Conservation (phyloP, 2,113 vertebrate genomes). For the Callaeas wilsoni region DNA sequence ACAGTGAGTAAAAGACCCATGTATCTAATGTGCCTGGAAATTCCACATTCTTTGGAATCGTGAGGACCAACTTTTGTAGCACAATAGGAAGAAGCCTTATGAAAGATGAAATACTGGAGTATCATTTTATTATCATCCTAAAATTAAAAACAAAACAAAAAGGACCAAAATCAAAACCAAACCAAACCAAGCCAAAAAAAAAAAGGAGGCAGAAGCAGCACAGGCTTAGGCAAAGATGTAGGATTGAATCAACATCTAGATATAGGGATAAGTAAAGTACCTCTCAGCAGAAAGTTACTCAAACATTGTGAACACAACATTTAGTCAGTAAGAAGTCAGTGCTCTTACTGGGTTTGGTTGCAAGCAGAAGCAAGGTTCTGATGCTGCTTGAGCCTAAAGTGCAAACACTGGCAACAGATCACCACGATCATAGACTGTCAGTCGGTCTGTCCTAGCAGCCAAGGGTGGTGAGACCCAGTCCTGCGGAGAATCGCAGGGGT, state of each 20-base stretch:
- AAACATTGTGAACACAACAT: neutral
- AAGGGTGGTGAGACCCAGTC: neutral
- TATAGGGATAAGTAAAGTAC: neutral
- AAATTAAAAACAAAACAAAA: neutral
- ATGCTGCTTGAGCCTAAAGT: neutral
- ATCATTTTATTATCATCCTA: neutral
- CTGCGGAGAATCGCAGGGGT: fast-evolving
- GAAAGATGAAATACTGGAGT: neutral
- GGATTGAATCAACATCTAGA: neutral
- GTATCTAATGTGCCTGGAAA: neutral
- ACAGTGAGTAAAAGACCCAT: neutral
- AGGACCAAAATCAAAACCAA: too few relatives aligned
- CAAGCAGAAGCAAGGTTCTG: neutral
- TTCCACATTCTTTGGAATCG: neutral
- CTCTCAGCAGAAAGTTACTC: neutral
- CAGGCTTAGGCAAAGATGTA: neutral
- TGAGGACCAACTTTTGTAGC: fast-evolving
- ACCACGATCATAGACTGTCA: fast-evolving
- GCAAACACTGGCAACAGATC: fast-evolving
- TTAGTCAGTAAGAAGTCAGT: neutral
- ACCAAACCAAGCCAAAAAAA: neutral
- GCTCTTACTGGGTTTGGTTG: neutral
- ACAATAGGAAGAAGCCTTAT: neutral
- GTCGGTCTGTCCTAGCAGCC: fast-evolving
- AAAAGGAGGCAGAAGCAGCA: fast-evolving